Evolutionary conservation across 2,113 vertebrate genomes (phyloP).

Genomic region (Loxodonta africana): DNA sequence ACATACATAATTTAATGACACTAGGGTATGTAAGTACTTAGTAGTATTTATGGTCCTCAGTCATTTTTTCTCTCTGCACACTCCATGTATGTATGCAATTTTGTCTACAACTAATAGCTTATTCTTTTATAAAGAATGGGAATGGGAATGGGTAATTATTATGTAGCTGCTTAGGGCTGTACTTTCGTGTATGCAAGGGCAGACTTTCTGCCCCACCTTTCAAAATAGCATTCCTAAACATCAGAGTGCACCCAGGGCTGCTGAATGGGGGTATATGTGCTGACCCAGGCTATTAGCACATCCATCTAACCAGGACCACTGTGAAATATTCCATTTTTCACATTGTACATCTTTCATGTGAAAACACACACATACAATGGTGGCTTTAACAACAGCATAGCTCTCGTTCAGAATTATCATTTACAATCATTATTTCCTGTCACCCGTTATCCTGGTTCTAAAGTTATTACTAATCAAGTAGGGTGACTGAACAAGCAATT

Average conservation of each 20-base stretch:
- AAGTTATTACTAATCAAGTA: conserved; percentile 41
- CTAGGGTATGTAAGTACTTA: background rate
- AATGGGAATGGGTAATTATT: conserved; percentile 34
- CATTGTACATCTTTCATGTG: background rate
- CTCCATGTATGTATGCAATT: conserved; percentile 5
- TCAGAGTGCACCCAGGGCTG: background rate
- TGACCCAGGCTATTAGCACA: conserved; percentile 55
- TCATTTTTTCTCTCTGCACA: conserved; percentile 29
- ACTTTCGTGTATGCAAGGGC: conserved; percentile 45
- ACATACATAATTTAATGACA: conserved; percentile 19
- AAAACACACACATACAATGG: background rate
- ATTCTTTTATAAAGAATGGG: conserved; percentile 59
- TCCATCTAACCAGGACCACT: background rate
- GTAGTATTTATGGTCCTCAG: conserved; percentile 4
- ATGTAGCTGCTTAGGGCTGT: conserved; percentile 40
- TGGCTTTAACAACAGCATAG: background rate
- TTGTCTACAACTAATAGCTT: conserved; percentile 46
- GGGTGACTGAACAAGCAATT: background rate
- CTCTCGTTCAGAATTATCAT: conserved; percentile 9
- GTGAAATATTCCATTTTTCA: conserved; percentile 41
- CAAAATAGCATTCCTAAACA: conserved; percentile 64
- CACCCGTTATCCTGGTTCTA: background rate
- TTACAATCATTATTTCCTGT: conserved; percentile 21
- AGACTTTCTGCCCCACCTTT: conserved; percentile 49
- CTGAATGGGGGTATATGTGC: background rate